phyloP scores from a whole-genome alignment of 2,797 vertebrate species.

The Salmo trutta region DNA sequence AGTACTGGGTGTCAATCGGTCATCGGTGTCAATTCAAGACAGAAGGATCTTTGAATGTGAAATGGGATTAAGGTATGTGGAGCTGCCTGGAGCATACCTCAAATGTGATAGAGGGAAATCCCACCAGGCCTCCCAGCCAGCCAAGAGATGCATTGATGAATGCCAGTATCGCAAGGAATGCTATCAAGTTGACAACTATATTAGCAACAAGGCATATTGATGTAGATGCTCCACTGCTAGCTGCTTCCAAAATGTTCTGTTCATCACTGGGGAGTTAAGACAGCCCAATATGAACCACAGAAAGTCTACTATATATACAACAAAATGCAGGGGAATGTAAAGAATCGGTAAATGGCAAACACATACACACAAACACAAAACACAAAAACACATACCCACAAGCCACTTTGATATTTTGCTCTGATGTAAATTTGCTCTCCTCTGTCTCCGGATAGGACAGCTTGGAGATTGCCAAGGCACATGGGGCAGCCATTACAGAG shows the following conservation, averaged over 20 bases:
- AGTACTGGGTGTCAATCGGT: not conserved
- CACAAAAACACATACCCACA: constrained; percentile 74
- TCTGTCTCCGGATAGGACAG: constrained; percentile 91
- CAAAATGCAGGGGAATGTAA: not conserved
- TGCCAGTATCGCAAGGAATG: constrained; percentile 87
- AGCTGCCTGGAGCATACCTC: constrained; percentile 75
- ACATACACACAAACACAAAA: constrained; percentile 70
- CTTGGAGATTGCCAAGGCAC: constrained; percentile 90
- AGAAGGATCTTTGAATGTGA: not conserved
- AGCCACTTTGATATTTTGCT: constrained; percentile 73
- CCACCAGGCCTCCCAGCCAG: constrained; percentile 91
- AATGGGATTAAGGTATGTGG: not conserved
- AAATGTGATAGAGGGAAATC: constrained; percentile 84
- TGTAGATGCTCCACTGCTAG: constrained; percentile 84
- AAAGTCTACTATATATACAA: not conserved
- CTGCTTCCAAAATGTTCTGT: constrained; percentile 90
- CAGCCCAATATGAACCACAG: not conserved
- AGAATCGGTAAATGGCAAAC: not conserved
- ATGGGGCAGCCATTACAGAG: constrained; percentile 97
- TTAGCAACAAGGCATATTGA: constrained; percentile 87
- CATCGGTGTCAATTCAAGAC: not conserved
- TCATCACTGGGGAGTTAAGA: constrained; percentile 76
- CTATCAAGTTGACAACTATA: constrained; percentile 89
- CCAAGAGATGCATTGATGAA: constrained; percentile 85
- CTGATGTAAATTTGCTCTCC: constrained; percentile 78